A percentile compares a stretch with the other conserved stretches of the same genome.
Evolutionary conservation across 2,797 vertebrate species (phyloP).

Genomic region (Danio albolineatus): DNA sequence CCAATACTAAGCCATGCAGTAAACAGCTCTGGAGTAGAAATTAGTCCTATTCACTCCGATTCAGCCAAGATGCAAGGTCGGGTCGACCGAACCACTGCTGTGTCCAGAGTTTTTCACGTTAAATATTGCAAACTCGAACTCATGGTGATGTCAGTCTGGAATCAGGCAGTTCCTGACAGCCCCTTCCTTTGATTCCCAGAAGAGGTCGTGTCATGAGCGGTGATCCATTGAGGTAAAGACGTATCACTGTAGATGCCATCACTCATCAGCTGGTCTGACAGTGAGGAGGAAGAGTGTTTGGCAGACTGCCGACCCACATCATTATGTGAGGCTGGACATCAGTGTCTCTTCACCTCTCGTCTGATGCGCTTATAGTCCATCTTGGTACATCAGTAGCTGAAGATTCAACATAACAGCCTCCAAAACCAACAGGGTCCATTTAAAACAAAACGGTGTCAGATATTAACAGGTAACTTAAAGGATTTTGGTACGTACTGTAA

Average conservation of each 20-base stretch:
- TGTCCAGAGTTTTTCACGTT: background rate
- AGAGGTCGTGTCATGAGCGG: background rate
- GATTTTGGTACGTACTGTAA: no score
- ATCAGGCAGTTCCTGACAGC: background rate
- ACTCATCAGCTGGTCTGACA: background rate
- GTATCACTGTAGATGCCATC: background rate
- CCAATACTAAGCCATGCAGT: background rate
- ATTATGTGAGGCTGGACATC: slow-evolving; percentile 22
- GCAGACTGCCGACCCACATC: background rate
- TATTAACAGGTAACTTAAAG: background rate
- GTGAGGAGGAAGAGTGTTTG: slow-evolving; percentile 12
- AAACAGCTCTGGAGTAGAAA: no score
- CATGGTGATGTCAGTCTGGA: background rate
- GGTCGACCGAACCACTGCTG: no score
- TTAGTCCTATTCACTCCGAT: no score
- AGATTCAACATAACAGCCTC: background rate
- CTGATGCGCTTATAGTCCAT: background rate
- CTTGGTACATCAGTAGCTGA: background rate
- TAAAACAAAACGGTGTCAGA: background rate
- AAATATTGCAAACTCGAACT: background rate
- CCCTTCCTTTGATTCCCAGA: background rate
- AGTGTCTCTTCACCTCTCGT: background rate
- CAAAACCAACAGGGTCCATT: slow-evolving; percentile 1
- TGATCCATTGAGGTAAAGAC: background rate
- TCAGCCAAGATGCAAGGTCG: no score